phyloP scores from a whole-genome alignment of 2,113 vertebrate genomes.

The Dipodomys ordii region DNA sequence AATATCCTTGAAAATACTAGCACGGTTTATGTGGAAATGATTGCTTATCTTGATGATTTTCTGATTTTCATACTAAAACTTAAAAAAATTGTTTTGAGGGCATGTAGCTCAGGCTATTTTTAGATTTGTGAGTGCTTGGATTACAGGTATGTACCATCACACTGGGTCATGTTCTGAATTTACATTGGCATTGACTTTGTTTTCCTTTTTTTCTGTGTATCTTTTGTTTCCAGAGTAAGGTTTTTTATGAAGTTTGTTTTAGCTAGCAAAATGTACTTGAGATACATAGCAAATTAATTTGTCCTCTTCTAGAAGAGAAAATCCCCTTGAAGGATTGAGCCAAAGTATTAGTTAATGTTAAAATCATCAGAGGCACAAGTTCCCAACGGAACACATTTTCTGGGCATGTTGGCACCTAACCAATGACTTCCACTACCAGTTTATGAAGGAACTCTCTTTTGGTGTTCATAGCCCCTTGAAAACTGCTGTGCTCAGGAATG shows the following conservation, averaged over 20 bases:
- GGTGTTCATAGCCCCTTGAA: neutral
- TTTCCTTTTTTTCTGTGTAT: neutral
- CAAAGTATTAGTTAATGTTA: slow-evolving; percentile 45
- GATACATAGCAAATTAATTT: slow-evolving; percentile 34
- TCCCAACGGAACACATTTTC: neutral
- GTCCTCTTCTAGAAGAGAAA: neutral
- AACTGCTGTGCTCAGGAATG: neutral
- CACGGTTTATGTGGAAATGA: neutral
- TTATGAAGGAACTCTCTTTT: neutral
- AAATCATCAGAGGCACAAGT: neutral
- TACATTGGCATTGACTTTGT: neutral
- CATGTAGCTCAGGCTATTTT: neutral
- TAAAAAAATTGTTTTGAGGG: neutral
- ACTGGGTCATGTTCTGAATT: neutral
- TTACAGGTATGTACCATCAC: neutral
- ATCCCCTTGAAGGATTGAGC: neutral
- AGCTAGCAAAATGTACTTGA: slow-evolving; percentile 21
- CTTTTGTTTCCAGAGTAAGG: slow-evolving; percentile 17
- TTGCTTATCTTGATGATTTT: slow-evolving; percentile 45
- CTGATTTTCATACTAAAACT: slow-evolving; percentile 45
- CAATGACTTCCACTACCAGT: neutral
- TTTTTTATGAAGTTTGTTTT: slow-evolving; percentile 13
- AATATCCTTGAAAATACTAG: slow-evolving; percentile 37
- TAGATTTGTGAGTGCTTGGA: neutral
- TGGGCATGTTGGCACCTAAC: neutral